Evolutionary conservation across 2,113 vertebrate species (phyloP).

Genomic region (Copsychus sechellarum): DNA sequence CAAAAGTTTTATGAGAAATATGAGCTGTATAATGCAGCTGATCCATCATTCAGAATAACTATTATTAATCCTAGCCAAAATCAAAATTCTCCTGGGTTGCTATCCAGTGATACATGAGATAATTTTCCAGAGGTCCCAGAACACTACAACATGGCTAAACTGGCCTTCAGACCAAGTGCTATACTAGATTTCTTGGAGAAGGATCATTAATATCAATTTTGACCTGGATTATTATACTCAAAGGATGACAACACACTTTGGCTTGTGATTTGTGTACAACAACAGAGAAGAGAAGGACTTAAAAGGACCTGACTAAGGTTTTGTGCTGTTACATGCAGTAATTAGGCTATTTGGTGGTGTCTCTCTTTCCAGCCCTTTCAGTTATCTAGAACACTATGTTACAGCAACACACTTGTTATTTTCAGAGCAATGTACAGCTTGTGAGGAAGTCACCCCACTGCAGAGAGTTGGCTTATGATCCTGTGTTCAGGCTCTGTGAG

Average conservation of each 20-base stretch:
- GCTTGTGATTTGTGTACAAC: neutral
- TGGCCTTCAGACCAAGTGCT: conserved; percentile 10
- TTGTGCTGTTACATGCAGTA: neutral
- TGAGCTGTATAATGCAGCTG: neutral
- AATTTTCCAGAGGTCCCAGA: neutral
- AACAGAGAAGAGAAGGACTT: neutral
- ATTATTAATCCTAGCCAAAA: conserved; percentile 20
- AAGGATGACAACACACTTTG: neutral
- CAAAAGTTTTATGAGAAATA: conserved; percentile 42
- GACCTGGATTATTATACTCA: neutral
- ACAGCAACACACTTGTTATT: neutral
- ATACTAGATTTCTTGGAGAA: neutral
- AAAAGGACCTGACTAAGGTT: neutral
- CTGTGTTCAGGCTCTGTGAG: neutral
- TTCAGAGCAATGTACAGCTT: neutral
- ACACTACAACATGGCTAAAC: neutral
- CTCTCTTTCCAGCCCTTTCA: neutral
- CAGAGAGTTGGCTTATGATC: neutral
- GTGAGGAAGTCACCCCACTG: neutral
- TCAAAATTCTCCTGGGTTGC: neutral
- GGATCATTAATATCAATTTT: conserved; percentile 49
- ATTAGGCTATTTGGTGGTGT: neutral
- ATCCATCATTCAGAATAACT: conserved; percentile 40
- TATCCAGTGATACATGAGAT: neutral
- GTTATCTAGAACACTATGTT: neutral